phyloP scores from a whole-genome alignment of 1,140 invertebrate genomes.

The Drosophila tani region DNA sequence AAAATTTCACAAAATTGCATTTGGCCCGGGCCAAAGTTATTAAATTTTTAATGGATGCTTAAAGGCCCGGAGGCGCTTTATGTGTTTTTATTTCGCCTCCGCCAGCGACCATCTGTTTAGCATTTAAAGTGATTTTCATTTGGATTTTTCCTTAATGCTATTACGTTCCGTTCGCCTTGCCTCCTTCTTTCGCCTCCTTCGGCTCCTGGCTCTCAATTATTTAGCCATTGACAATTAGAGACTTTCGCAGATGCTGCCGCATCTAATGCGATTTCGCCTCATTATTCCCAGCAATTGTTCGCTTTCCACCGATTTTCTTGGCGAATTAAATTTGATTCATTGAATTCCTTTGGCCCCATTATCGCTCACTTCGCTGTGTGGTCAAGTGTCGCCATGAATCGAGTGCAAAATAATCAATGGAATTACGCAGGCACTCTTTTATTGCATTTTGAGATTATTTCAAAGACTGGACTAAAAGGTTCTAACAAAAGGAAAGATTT shows the following conservation, averaged over 20 bases:
- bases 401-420: background rate
- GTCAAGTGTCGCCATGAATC: constrained; percentile 18
- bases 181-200: constrained; percentile 7
- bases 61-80: constrained; percentile 40
- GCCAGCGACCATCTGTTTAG: constrained; percentile 44
- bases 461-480: background rate
- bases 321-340: constrained; percentile 42
- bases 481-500: background rate
- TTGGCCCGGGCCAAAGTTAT: constrained; percentile 44
- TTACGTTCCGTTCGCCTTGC: constrained; percentile 38
- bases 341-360: constrained; percentile 24
- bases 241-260: constrained; percentile 47
- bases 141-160: constrained; percentile 58
- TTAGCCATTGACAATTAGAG: constrained; percentile 74
- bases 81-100: constrained; percentile 46
- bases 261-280: constrained; percentile 53
- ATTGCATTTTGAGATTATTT: background rate
- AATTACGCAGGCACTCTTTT: background rate
- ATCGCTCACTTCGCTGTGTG: constrained; percentile 11
- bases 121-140: constrained; percentile 74
- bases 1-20: constrained; percentile 63
- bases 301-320: constrained; percentile 37
- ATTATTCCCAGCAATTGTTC: constrained; percentile 45
- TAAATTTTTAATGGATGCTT: constrained; percentile 61
- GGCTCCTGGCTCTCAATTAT: constrained; percentile 59